phyloP scores from a whole-genome alignment of 2,797 vertebrate genomes.

The Ctenochaetus hawaiiensis region DNA sequence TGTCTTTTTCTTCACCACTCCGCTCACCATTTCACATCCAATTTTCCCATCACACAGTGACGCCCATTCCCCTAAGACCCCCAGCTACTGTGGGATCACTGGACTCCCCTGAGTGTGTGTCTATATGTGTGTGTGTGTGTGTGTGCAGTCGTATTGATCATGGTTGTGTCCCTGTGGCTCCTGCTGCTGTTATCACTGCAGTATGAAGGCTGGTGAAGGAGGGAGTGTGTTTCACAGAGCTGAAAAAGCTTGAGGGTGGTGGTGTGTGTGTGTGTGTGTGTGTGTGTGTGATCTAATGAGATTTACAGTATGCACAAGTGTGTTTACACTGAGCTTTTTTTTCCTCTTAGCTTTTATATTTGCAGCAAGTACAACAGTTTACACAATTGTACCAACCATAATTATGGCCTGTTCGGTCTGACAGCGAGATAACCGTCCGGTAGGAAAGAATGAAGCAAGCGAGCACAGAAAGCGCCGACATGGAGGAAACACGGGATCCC shows the following conservation, averaged over 20 bases:
- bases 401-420: conserved; percentile 26
- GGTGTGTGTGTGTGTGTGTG: conserved; percentile 31
- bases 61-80: conserved; percentile 71
- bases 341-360: conserved; percentile 29
- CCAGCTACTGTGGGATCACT: conserved; percentile 67
- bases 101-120: conserved; percentile 53
- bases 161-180: conserved; percentile 69
- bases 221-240: conserved; percentile 49
- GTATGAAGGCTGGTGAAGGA: conserved; percentile 56
- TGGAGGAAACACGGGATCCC: neutral
- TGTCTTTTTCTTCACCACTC: conserved; percentile 54
- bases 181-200: conserved; percentile 76
- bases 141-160: conserved; percentile 74
- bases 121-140: conserved; percentile 35
- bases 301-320: conserved; percentile 40
- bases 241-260: conserved; percentile 48
- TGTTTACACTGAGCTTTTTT: conserved; percentile 38
- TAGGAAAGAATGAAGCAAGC: conserved; percentile 23
- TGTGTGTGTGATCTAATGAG: conserved; percentile 47
- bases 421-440: conserved; percentile 33
- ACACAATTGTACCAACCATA: conserved; percentile 24
- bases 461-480: conserved; percentile 15
- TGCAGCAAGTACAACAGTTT: conserved; percentile 33
- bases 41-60: conserved; percentile 72
- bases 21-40: conserved; percentile 75